Conservation (phyloP, 2,797 vertebrate species). For the Catharus ustulatus region DNA sequence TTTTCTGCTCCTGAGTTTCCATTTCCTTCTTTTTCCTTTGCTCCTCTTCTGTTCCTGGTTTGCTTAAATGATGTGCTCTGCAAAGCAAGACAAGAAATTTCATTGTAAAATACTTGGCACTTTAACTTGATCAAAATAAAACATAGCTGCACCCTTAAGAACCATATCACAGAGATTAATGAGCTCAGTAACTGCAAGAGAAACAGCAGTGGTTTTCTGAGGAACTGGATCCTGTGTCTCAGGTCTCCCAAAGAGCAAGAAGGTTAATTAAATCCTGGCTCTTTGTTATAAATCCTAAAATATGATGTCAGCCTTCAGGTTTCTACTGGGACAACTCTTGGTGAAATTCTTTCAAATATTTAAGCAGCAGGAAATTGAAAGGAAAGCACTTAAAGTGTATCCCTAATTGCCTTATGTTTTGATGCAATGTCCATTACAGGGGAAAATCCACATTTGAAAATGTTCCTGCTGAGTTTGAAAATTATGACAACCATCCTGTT, state of each 20-base stretch:
- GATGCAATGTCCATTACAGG: neutral
- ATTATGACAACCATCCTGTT: neutral
- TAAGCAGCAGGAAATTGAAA: neutral
- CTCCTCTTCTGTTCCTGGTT: neutral
- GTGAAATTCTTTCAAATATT: neutral
- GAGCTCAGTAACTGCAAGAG: neutral
- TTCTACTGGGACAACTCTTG: neutral
- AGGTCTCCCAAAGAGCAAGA: neutral
- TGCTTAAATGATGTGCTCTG: neutral
- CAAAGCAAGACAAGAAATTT: neutral
- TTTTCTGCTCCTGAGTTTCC: neutral
- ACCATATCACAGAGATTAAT: neutral
- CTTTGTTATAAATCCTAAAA: neutral
- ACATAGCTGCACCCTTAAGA: neutral
- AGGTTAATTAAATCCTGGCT: constrained; percentile 31
- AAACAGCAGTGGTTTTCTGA: constrained; percentile 6
- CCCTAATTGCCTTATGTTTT: neutral
- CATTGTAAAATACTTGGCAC: neutral
- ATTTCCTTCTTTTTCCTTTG: neutral
- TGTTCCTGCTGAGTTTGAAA: neutral
- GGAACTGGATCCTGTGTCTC: neutral
- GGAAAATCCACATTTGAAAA: neutral
- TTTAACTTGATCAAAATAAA: neutral
- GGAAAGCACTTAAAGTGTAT: neutral
- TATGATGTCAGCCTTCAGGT: neutral